Percentiles rank a stretch among this genome's conserved stretches.
Evolutionary conservation across 2,113 vertebrate species (phyloP).

Genomic region (Lonchura striata): DNA sequence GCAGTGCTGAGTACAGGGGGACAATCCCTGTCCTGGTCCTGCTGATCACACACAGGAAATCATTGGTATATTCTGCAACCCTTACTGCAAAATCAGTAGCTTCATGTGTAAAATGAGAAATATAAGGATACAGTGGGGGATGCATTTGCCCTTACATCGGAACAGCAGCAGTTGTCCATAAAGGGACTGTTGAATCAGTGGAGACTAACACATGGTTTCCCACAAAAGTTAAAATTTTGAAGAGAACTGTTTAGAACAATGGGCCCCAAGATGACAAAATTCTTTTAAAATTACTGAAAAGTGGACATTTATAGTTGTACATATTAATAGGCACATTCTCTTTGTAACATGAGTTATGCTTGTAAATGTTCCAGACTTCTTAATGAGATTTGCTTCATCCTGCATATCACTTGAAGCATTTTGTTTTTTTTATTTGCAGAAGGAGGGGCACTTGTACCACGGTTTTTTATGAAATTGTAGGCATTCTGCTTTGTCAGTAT

Average conservation of each 20-base stretch:
- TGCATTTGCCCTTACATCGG: neutral
- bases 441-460: fast-evolving
- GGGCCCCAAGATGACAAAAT: neutral
- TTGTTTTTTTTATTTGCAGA: neutral
- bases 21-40: neutral
- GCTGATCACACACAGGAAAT: neutral
- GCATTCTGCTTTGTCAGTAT: neutral
- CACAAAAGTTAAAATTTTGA: neutral
- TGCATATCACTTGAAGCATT: neutral
- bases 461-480: neutral
- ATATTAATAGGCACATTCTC: neutral
- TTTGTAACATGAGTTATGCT: neutral
- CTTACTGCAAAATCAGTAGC: neutral
- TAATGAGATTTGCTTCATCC: neutral
- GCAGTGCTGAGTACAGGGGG: too few species aligned
- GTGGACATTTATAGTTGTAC: neutral
- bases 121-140: neutral
- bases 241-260: neutral
- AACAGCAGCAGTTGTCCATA: neutral
- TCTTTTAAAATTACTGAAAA: neutral
- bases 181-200: neutral
- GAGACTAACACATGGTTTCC: neutral
- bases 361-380: neutral
- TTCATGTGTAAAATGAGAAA: neutral
- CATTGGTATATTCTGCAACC: neutral